Evolutionary conservation across 2,888 invertebrate species (phyloP), one percentile per base, ranked within the genome.

Genomic region (Melikaiella ostensackeni): DNA sequence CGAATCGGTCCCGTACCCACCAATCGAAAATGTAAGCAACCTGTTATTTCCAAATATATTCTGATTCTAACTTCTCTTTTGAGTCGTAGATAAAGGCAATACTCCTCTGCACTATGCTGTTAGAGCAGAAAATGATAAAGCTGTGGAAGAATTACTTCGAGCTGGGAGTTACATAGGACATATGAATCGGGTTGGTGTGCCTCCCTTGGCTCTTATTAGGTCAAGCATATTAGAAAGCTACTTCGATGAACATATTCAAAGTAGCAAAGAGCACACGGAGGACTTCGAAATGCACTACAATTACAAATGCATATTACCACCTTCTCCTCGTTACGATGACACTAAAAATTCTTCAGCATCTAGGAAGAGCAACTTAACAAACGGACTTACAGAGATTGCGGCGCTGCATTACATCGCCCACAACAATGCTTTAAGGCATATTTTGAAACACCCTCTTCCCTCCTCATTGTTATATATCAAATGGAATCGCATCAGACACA

Each of bases 391-490:
- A 21, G 97, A 97, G 93, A 96, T 96, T 86, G 95, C 95, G 80
- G 95, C 96, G 19, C 93, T 97, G 70, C 92, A 94, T 13, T 95
- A 94, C 85, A 95, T 97, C 92, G 95, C 96, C 74, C 92, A 93
- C 84, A 94, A 95, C 59, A 93, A 94, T 81, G 95, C 95, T 79
- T 92, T 96, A 77, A 93, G 94, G 30, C 94, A 95, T 79, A 91
- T 97, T 50, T 90, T 97, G 24, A 95, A 95, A 84, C 97, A 97
- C 92, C 97, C 97, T 0, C 93, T 97, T 0, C 94, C 97, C 66
- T 95, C 96, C 0, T 96, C 96, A 84, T 97, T 97, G 85, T 91
- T 97, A 6, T 95, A 95, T 85, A 92, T 97, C 79, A 97, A 97
- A 90, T 97, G 97, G 96, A 94, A 95, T 89, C 93, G 95, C 79